Conservation (phyloP, 2,888 invertebrate genomes). For the Tineola bisselliella region DNA sequence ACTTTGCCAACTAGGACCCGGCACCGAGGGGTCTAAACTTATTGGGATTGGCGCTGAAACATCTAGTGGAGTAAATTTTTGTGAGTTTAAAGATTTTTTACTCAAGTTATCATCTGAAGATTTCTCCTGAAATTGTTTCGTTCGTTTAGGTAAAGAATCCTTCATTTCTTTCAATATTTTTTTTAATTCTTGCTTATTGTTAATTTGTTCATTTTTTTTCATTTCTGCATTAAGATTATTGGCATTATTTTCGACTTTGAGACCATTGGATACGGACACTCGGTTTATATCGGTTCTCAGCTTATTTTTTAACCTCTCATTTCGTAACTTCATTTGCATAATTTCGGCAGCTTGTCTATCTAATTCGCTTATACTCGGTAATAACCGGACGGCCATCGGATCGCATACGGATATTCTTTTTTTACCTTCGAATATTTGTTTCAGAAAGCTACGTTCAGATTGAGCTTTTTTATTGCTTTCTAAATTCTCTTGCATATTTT, state of each 20-base stretch:
- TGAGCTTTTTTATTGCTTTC: slow-evolving; percentile 41
- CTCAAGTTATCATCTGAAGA: background rate
- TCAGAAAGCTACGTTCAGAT: slow-evolving; percentile 64
- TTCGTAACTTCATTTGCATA: slow-evolving; percentile 58
- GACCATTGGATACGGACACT: too few species aligned
- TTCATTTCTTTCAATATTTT: slow-evolving; percentile 83
- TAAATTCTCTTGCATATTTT: slow-evolving; percentile 24
- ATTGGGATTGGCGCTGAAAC: slow-evolving; percentile 49
- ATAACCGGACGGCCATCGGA: slow-evolving; percentile 62
- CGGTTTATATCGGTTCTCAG: too few species aligned
- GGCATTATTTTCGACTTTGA: background rate
- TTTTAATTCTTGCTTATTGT: slow-evolving; percentile 71
- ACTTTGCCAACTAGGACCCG: background rate
- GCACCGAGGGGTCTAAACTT: slow-evolving; percentile 22
- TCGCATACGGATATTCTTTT: slow-evolving; percentile 47
- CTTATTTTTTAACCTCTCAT: slow-evolving; percentile 24
- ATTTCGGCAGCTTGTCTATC: slow-evolving; percentile 83
- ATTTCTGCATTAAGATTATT: background rate
- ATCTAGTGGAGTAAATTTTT: slow-evolving; percentile 24
- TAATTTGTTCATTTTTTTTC: slow-evolving; percentile 18
- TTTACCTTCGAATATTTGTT: slow-evolving; percentile 58
- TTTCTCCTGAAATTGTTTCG: slow-evolving; percentile 32
- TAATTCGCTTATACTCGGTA: slow-evolving; percentile 81
- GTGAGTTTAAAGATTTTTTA: background rate
- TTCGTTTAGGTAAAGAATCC: slow-evolving; percentile 73